Percentiles rank a stretch among this genome's conserved stretches.
Conservation (phyloP, 2,113 vertebrate species). For the Hemiprocne comata region DNA sequence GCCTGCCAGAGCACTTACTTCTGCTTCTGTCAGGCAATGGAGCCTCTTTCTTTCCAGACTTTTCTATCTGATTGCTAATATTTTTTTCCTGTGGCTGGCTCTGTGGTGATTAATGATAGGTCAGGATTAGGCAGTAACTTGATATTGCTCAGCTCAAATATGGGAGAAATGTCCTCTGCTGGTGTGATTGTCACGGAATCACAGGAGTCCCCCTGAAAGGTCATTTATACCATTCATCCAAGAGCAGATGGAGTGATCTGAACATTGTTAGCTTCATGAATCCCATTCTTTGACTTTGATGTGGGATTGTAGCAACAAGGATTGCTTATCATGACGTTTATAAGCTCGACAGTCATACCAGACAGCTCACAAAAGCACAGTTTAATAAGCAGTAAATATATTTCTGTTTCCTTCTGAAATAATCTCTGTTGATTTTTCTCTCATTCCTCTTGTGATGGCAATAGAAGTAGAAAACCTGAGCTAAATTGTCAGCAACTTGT, state of each 20-base stretch:
- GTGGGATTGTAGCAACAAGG: neutral
- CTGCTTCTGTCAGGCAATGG: conserved; percentile 24
- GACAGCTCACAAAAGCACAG: neutral
- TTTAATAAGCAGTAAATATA: neutral
- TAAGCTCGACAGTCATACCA: neutral
- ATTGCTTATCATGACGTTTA: neutral
- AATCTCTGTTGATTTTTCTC: neutral
- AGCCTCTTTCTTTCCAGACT: neutral
- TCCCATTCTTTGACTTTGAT: conserved; percentile 14
- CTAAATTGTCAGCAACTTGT: neutral
- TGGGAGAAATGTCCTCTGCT: neutral
- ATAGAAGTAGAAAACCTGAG: neutral
- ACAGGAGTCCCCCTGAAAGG: neutral
- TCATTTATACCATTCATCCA: neutral
- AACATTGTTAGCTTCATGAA: conserved; percentile 11
- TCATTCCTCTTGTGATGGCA: neutral
- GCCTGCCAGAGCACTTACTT: conserved; percentile 28
- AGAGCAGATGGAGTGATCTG: neutral
- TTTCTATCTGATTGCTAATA: conserved; percentile 18
- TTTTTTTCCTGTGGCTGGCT: neutral
- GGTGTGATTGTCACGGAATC: neutral
- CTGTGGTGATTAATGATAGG: conserved; percentile 42
- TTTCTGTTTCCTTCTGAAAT: conserved; percentile 1
- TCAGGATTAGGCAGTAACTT: neutral
- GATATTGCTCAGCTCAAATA: neutral